Conservation (phyloP, 1,140 invertebrate genomes). For the Zaprionus gabonicus region DNA sequence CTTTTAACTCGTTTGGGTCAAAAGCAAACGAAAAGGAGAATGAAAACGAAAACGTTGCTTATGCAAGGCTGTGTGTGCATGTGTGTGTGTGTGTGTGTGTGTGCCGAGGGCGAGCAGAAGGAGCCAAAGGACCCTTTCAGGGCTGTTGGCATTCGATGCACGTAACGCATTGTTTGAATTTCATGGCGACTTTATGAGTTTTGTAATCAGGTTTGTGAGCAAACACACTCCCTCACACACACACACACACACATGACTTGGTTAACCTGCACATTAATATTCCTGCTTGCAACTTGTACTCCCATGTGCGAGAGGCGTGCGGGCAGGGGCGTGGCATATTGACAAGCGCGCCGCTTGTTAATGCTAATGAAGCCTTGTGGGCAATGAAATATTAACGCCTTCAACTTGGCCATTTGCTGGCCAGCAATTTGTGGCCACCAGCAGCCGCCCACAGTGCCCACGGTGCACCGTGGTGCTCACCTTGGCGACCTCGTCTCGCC, state of each 20-base stretch:
- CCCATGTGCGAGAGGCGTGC: constrained; percentile 11
- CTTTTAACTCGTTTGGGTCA: constrained; percentile 73
- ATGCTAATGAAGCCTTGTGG: constrained; percentile 67
- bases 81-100: constrained; percentile 31
- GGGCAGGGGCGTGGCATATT: constrained; percentile 48
- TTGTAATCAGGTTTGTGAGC: constrained; percentile 79
- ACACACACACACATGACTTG: constrained; percentile 26
- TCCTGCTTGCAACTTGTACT: constrained; percentile 42
- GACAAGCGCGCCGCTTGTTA: constrained; percentile 66
- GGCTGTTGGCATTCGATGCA: constrained; percentile 69
- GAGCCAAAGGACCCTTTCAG: neutral
- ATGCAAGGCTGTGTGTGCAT: constrained; percentile 58
- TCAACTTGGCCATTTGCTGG: constrained; percentile 27
- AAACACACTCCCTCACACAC: constrained; percentile 50
- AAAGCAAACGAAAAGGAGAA: constrained; percentile 59
- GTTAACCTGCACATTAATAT: constrained; percentile 77
- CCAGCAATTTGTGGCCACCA: constrained; percentile 48
- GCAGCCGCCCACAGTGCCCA: neutral
- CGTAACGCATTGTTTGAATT: constrained; percentile 83
- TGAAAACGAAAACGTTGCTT: constrained; percentile 72
- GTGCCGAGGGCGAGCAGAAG: neutral
- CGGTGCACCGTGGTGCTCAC: neutral
- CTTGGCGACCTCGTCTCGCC: constrained; percentile 44
- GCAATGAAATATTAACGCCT: constrained; percentile 44
- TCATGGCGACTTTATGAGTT: constrained; percentile 83